These are phyloP conservation scores for Cercocebus atys DNA, from an alignment of 2,113 vertebrate genomes.

Conservation along the genomic window DNA sequence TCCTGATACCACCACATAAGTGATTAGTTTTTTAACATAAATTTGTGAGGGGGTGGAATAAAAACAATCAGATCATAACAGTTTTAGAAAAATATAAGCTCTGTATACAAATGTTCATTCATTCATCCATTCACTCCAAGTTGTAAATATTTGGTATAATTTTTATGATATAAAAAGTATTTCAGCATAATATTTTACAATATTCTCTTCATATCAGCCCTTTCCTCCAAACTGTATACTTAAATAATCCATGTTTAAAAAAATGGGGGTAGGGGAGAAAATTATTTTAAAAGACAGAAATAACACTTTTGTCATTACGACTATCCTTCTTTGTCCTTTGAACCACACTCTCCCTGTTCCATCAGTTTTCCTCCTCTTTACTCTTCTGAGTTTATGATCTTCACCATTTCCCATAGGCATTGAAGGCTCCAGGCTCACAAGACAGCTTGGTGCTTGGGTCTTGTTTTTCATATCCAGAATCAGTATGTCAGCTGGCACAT, in stretches of 20 bases:
- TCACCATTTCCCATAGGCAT: not conserved
- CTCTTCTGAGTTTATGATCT: not conserved
- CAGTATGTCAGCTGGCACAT: not conserved
- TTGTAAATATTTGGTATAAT: constrained; percentile 9
- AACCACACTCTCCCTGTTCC: not conserved
- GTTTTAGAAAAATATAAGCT: not conserved
- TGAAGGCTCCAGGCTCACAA: not conserved
- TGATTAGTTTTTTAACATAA: not conserved
- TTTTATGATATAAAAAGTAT: not conserved
- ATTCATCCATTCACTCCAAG: not conserved
- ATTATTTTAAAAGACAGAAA: not conserved
- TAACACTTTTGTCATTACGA: not conserved
- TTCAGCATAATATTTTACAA: not conserved
- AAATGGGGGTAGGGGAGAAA: not conserved
- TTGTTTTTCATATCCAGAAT: not conserved
- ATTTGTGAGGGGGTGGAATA: not conserved
- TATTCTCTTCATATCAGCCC: not conserved
- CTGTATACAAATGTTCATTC: not conserved
- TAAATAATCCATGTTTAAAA: not conserved
- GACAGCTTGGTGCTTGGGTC: not conserved
- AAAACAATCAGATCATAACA: not conserved
- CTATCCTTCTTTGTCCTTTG: not conserved
- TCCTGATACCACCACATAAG: not conserved
- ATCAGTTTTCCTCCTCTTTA: not conserved
- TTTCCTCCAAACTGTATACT: not conserved